Evolutionary conservation across 1,140 invertebrate genomes (phyloP).

Genomic region (Rhopalosiphum maidis): DNA sequence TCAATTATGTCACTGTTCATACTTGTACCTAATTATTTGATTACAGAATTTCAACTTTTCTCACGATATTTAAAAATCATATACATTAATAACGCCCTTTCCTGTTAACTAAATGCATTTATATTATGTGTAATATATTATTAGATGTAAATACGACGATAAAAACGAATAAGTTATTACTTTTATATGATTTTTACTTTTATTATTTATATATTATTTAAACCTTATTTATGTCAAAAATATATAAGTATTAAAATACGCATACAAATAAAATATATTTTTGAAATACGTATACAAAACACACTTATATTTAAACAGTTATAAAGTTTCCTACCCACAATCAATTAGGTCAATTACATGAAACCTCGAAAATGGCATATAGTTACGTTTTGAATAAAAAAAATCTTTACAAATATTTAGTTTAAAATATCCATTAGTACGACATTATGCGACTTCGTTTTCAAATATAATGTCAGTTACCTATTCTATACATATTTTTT

Average conservation of each 20-base stretch:
- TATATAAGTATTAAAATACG: background rate
- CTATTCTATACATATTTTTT: background rate
- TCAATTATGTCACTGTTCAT: background rate
- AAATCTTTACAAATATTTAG: background rate
- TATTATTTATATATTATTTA: background rate
- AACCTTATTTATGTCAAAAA: background rate
- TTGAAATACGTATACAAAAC: background rate
- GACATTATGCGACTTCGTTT: background rate
- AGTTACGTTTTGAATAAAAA: background rate
- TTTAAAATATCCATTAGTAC: background rate
- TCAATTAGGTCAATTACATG: slow-evolving; percentile 24
- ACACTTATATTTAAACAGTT: background rate
- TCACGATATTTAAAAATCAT: background rate
- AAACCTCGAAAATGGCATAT: slow-evolving; percentile 11
- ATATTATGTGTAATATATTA: background rate
- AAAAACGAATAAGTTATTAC: background rate
- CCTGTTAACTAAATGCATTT: background rate
- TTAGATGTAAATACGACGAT: background rate
- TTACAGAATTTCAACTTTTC: background rate
- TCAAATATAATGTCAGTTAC: background rate
- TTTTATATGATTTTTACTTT: background rate
- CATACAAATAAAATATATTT: background rate
- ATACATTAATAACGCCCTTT: background rate
- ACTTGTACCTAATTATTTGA: background rate
- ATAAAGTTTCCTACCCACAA: background rate